These are phyloP conservation scores for Ochotona curzoniae DNA, from an alignment of 2,113 vertebrate species.

Conservation along the genomic window DNA sequence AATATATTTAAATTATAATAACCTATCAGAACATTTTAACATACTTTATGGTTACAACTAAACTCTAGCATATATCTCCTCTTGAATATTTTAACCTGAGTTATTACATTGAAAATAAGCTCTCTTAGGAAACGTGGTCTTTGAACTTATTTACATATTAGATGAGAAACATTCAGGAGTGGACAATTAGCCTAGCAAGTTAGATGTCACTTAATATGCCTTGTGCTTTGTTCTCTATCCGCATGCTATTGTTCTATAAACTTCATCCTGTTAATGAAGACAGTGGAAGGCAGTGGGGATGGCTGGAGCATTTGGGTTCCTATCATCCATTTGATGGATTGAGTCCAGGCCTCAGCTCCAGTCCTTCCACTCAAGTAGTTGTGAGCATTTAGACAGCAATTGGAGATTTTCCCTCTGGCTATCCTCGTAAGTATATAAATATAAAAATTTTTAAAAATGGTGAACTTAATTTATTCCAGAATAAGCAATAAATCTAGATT, in stretches of 20 bases:
- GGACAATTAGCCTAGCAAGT: no score
- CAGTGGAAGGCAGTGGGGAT: no score
- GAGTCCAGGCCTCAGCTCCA: no score
- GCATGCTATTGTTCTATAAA: no score
- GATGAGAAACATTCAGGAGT: neutral
- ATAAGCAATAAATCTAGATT: neutral
- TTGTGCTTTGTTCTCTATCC: no score
- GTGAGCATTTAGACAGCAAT: no score
- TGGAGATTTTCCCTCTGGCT: no score
- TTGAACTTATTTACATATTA: neutral
- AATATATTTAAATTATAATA: neutral
- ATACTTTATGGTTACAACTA: neutral
- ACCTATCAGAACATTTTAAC: neutral
- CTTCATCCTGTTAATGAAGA: no score
- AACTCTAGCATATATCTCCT: neutral
- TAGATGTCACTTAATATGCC: no score
- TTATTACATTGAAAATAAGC: neutral
- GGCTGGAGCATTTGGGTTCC: no score
- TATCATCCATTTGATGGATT: no score
- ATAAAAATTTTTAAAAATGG: neutral
- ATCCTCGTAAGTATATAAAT: neutral
- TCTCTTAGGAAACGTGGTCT: neutral
- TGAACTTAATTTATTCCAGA: neutral
- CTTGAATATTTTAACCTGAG: neutral
- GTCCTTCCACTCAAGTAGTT: no score